Conservation (phyloP, 2,797 vertebrate species). For the Columba guinea region DNA sequence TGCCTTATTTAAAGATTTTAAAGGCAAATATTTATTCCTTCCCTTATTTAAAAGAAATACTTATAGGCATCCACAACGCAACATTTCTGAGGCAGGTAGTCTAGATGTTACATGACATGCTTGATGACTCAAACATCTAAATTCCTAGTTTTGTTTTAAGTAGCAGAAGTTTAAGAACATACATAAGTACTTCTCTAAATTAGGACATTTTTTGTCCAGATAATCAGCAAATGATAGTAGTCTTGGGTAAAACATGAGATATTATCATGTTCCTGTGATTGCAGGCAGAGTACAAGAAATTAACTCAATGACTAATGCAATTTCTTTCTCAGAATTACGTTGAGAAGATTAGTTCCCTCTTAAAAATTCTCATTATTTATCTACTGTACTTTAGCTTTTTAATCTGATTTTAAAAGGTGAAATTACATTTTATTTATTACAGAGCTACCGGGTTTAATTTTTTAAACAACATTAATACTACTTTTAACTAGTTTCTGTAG, state of each 20-base stretch:
- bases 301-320: conserved; percentile 36
- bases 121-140: background rate
- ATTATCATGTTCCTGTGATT: conserved; percentile 28
- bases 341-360: conserved; percentile 46
- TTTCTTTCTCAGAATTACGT: conserved; percentile 48
- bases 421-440: conserved; percentile 36
- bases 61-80: background rate
- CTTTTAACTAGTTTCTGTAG: background rate
- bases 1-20: background rate
- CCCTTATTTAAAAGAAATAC: background rate
- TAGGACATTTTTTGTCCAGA: background rate
- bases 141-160: conserved; percentile 22
- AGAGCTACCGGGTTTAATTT: background rate
- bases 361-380: conserved; percentile 42
- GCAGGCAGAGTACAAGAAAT: conserved; percentile 49
- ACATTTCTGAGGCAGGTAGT: background rate
- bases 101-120: background rate
- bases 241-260: conserved; percentile 50
- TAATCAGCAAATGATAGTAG: conserved; percentile 38
- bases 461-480: conserved; percentile 25
- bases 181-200: conserved; percentile 36
- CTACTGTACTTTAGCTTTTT: background rate
- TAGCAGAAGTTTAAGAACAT: conserved; percentile 13
- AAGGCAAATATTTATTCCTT: background rate
- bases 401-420: conserved; percentile 47